Conservation (phyloP, 2,797 vertebrate species). For the Mus caroli region DNA sequence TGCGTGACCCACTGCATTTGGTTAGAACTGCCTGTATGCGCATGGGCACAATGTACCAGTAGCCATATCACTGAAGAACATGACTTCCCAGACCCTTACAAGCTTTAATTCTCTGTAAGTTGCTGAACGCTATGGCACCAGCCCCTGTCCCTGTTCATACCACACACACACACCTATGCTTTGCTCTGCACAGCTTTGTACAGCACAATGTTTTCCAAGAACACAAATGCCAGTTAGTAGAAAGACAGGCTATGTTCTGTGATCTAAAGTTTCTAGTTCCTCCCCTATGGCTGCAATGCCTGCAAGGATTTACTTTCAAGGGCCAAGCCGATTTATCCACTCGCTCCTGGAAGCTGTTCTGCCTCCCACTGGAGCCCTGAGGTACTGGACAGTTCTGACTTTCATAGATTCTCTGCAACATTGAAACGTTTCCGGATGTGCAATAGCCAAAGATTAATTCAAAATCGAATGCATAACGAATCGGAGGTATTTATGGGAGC, state of each 20-base stretch:
- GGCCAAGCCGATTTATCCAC: neutral
- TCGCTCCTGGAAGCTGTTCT: neutral
- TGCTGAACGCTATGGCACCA: neutral
- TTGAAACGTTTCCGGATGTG: neutral
- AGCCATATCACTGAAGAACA: neutral
- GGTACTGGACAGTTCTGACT: neutral
- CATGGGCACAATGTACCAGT: neutral
- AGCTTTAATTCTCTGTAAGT: neutral
- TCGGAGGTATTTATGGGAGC: neutral
- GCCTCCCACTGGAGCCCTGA: neutral
- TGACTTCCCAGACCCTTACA: neutral
- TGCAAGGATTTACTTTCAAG: neutral
- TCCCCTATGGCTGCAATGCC: neutral
- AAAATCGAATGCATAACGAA: neutral
- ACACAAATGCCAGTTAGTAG: neutral
- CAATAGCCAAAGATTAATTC: neutral
- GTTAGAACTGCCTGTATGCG: neutral
- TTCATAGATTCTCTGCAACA: neutral
- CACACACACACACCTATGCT: neutral
- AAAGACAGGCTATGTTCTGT: neutral
- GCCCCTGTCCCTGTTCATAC: neutral
- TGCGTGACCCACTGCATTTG: neutral
- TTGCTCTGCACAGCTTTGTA: neutral
- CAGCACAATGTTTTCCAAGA: neutral
- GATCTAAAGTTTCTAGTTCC: slow-evolving; percentile 4